phyloP scores from a whole-genome alignment of 2,888 invertebrate species.

The Leuctra nigra region DNA sequence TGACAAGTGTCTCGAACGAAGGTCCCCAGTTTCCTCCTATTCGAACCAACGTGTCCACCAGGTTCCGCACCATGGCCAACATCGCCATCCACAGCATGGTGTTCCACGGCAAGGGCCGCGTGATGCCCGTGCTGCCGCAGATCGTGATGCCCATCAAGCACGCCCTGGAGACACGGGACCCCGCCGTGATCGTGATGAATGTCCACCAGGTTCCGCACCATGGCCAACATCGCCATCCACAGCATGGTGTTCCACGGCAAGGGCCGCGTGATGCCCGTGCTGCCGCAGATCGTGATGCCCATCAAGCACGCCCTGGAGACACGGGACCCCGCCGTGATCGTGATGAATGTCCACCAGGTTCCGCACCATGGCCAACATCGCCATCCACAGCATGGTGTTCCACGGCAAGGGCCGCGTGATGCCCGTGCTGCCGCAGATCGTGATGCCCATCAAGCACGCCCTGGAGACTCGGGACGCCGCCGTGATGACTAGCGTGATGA shows the following conservation, averaged over 20 bases:
- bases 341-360: no score
- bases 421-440: background rate
- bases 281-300: background rate
- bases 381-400: background rate
- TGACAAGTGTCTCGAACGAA: no score
- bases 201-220: background rate
- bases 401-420: background rate
- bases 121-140: background rate
- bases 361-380: background rate
- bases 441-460: background rate
- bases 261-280: background rate
- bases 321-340: no score
- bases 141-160: background rate
- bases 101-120: background rate
- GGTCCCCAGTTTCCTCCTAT: no score
- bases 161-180: slow-evolving; percentile 1
- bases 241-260: background rate
- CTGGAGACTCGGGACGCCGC: background rate
- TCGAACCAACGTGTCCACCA: no score
- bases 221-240: background rate
- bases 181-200: no score
- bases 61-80: background rate
- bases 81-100: background rate
- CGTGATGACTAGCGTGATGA: slow-evolving; percentile 1
- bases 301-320: slow-evolving; percentile 8